phyloP scores from a whole-genome alignment of 2,113 vertebrate species.

The Ochotona curzoniae region DNA sequence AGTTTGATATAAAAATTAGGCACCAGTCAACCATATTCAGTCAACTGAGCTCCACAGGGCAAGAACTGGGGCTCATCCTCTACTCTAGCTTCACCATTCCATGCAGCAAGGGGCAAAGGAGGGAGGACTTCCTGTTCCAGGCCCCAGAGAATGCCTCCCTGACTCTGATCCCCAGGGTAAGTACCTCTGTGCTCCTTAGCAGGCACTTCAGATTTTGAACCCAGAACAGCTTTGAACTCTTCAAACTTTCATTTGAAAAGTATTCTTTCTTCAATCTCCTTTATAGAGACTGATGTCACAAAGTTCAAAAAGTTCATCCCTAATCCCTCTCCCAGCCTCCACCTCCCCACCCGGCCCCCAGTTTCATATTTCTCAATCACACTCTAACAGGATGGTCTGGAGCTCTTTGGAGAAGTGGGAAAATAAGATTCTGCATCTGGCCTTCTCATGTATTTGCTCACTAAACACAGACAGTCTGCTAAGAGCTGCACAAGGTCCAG shows the following conservation, averaged over 20 bases:
- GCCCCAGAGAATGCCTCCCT: not conserved
- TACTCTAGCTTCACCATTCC: not conserved
- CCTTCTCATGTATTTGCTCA: not conserved
- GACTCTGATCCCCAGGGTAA: not conserved
- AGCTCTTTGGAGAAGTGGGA: not conserved
- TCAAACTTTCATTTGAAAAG: slow-evolving; percentile 45
- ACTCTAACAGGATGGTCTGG: not conserved
- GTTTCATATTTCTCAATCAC: not conserved
- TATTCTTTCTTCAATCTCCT: slow-evolving; percentile 35
- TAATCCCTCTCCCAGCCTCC: not conserved
- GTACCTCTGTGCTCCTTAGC: not conserved
- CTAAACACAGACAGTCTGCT: rapidly evolving
- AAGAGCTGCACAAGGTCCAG: rapidly evolving
- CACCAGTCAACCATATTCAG: not conserved
- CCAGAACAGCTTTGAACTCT: slow-evolving; percentile 35
- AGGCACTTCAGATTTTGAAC: slow-evolving; percentile 25
- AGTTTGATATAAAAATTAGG: not conserved
- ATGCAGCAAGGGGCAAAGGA: rapidly evolving
- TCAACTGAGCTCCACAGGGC: not conserved
- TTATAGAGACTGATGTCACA: slow-evolving; percentile 14
- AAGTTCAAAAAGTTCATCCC: slow-evolving; percentile 19
- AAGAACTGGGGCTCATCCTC: not conserved
- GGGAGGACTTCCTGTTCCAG: not conserved
- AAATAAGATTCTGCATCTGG: not conserved
- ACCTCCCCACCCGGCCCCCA: not conserved